Evolutionary conservation across 2,113 vertebrate species (phyloP).

Genomic region (Sinocyclocheilus anophthalmus): DNA sequence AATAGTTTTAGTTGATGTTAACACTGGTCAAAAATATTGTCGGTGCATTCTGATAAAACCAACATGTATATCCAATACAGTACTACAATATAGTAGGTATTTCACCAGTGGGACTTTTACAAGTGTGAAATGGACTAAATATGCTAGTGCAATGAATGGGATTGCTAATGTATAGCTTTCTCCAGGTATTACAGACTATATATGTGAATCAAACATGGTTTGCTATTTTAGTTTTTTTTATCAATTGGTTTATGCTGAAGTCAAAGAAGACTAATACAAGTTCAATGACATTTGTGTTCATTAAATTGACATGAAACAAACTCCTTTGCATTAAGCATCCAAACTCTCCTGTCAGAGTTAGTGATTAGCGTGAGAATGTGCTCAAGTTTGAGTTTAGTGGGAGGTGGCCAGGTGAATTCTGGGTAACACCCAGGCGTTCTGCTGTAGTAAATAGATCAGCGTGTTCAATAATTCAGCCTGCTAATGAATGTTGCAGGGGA

Average conservation of each 20-base stretch:
- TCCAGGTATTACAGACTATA: neutral
- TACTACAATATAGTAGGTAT: too few relatives aligned
- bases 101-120: neutral
- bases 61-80: neutral
- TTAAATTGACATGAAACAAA: neutral
- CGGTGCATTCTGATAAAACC: too few relatives aligned
- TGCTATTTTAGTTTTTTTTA: neutral
- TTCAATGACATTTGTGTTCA: neutral
- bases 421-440: conserved; percentile 72
- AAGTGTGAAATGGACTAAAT: neutral
- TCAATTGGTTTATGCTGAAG: too few relatives aligned
- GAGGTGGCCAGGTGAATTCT: conserved; percentile 74
- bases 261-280: neutral
- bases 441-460: conserved; percentile 83
- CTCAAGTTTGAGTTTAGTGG: conserved; percentile 71
- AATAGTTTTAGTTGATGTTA: too few relatives aligned
- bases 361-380: conserved; percentile 65
- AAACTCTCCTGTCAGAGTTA: neutral
- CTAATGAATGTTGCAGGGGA: conserved; percentile 91
- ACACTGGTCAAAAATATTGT: too few relatives aligned
- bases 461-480: conserved; percentile 86
- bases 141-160: neutral
- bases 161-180: neutral
- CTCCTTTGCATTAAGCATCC: conserved; percentile 38
- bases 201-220: neutral